A percentile compares a stretch with the other conserved stretches of the same genome.
These are phyloP conservation scores for Drosophila sturtevanti DNA, from an alignment of 1,140 invertebrate species.

Conservation along the genomic window DNA sequence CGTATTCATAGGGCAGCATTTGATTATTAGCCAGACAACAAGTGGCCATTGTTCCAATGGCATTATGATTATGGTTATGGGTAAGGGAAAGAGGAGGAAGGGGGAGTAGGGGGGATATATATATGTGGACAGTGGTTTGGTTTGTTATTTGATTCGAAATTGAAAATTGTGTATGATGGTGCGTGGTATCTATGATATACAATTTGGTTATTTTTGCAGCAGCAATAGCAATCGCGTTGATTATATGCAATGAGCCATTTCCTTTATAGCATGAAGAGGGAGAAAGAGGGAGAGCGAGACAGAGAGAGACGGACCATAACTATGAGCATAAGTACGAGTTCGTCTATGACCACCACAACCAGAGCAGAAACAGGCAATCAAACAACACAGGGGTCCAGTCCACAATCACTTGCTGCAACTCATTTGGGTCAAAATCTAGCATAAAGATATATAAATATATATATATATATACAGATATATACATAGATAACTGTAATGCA, in stretches of 20 bases:
- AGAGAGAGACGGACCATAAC: neutral
- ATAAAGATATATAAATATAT: too few relatives aligned
- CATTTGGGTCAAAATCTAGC: slow-evolving; percentile 45
- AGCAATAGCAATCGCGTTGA: slow-evolving; percentile 40
- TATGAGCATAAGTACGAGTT: neutral
- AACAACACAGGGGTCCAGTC: neutral
- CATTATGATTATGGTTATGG: too few relatives aligned
- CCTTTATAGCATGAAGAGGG: slow-evolving; percentile 34
- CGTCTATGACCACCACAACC: neutral
- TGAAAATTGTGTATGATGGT: slow-evolving; percentile 47
- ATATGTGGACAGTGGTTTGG: slow-evolving; percentile 9
- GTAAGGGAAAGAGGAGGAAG: too few relatives aligned
- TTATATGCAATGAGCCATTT: slow-evolving; percentile 76
- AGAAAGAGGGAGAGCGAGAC: slow-evolving; percentile 5
- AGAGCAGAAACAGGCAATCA: slow-evolving; percentile 8
- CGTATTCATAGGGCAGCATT: slow-evolving; percentile 9
- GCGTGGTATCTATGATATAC: slow-evolving; percentile 59
- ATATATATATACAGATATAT: too few relatives aligned
- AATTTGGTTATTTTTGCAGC: slow-evolving; percentile 53
- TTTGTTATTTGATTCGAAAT: slow-evolving; percentile 37
- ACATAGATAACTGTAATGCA: neutral
- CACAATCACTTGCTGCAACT: slow-evolving; percentile 5
- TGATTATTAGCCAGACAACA: slow-evolving; percentile 64
- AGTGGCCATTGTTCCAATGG: slow-evolving; percentile 51
- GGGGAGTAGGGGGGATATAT: neutral